Evolutionary conservation across 2,888 invertebrate species (phyloP).

Genomic region (Dasysyrphus albostriatus): DNA sequence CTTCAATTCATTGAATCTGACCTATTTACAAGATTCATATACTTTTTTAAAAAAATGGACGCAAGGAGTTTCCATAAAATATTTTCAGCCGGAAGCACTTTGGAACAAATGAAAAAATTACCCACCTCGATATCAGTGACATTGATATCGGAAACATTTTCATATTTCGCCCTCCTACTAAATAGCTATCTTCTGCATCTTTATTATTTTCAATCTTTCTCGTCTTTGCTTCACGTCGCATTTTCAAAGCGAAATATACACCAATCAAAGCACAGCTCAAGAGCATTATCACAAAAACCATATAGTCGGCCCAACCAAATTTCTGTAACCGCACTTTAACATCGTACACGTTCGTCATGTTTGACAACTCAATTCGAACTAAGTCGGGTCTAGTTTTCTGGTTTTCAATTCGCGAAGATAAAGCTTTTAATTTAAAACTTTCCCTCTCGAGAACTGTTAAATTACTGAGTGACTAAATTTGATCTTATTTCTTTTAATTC

Average conservation of each 20-base stretch:
- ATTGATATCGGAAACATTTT: constrained; percentile 88
- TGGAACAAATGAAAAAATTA: neutral
- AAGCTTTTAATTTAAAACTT: constrained; percentile 29
- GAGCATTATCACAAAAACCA: constrained; percentile 91
- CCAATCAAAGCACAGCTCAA: constrained; percentile 91
- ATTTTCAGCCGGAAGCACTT: neutral
- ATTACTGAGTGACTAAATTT: constrained; percentile 77
- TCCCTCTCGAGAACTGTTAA: constrained; percentile 66
- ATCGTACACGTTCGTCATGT: constrained; percentile 82
- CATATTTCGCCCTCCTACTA: constrained; percentile 89
- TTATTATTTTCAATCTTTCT: constrained; percentile 78
- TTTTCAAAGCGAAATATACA: constrained; percentile 91
- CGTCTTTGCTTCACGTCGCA: constrained; percentile 84
- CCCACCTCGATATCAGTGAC: constrained; percentile 89
- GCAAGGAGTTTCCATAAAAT: no score
- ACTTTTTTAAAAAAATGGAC: no score
- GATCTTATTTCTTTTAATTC: constrained; percentile 77
- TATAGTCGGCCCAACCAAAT: constrained; percentile 90
- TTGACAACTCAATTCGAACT: constrained; percentile 5
- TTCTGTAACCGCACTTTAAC: constrained; percentile 85
- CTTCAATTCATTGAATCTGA: no score
- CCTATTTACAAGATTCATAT: no score
- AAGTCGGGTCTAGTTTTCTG: neutral
- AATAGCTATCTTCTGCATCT: constrained; percentile 85
- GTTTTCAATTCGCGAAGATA: neutral